Percentiles rank a stretch among this genome's conserved stretches.
Evolutionary conservation across 2,888 invertebrate genomes (phyloP).

Genomic region (Venusia cambrica): DNA sequence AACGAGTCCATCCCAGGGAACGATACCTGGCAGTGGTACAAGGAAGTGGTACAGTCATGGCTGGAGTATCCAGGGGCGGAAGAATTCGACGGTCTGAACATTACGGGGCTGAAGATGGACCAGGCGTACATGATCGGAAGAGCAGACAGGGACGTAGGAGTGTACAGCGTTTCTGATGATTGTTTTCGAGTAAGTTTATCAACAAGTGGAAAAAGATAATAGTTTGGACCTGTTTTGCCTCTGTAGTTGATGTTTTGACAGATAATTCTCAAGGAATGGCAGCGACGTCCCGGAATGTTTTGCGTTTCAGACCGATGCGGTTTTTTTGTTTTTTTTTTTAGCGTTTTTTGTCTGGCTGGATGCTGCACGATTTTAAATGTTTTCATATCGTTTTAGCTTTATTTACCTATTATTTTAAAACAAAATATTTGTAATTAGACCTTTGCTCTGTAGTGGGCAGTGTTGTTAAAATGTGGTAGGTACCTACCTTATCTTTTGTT

Average conservation of each 20-base stretch:
- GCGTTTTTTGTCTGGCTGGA: background rate
- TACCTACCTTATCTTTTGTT: no score
- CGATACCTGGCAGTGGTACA: constrained; percentile 66
- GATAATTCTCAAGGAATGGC: no score
- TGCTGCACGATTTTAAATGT: background rate
- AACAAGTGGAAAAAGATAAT: constrained; percentile 1
- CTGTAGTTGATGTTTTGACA: no score
- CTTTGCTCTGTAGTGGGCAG: no score
- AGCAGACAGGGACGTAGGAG: constrained; percentile 63
- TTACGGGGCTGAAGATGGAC: constrained; percentile 82
- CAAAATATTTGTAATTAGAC: no score
- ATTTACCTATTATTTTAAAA: background rate
- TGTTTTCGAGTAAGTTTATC: constrained; percentile 83
- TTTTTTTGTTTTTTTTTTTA: background rate
- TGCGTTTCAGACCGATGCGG: background rate
- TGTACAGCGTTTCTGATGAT: constrained; percentile 86
- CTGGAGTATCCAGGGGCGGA: constrained; percentile 79
- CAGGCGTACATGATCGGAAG: constrained; percentile 82
- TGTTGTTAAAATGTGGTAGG: no score
- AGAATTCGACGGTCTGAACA: constrained; percentile 75
- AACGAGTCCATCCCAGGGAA: constrained; percentile 54
- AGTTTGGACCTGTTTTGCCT: no score
- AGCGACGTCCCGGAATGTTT: background rate
- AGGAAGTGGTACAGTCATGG: constrained; percentile 74
- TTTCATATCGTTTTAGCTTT: background rate